Evolutionary conservation across 2,113 vertebrate species (phyloP).

Genomic region (Pseudorasbora parva): DNA sequence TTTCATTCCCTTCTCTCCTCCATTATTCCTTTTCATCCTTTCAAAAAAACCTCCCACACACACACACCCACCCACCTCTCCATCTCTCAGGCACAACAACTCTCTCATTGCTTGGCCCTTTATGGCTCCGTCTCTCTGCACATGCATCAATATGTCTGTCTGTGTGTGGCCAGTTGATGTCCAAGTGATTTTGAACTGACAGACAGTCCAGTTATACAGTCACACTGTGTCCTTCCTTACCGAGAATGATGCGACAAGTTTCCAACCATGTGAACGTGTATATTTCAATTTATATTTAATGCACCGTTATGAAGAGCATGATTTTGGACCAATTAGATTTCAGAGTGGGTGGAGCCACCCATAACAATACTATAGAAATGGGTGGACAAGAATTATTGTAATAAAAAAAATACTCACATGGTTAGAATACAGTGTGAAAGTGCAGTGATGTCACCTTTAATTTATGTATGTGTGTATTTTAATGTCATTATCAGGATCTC

Average conservation of each 20-base stretch:
- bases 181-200: not conserved
- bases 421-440: not conserved
- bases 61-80: slow-evolving; percentile 29
- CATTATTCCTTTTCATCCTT: slow-evolving; percentile 32
- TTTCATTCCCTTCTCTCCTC: slow-evolving; percentile 30
- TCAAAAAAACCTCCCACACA: not conserved
- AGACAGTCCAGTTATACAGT: not conserved
- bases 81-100: slow-evolving; percentile 19
- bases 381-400: too few species aligned
- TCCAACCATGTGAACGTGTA: not conserved
- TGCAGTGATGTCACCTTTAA: slow-evolving; percentile 22
- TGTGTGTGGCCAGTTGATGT: slow-evolving; percentile 19
- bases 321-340: not conserved
- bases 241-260: not conserved
- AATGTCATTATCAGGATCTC: not conserved
- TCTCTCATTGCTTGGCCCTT: slow-evolving; percentile 21
- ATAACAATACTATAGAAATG: not conserved
- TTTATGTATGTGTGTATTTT: not conserved
- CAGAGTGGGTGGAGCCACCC: not conserved
- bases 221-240: not conserved
- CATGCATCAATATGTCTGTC: slow-evolving; percentile 13
- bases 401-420: not conserved
- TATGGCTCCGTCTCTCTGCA: slow-evolving; percentile 3
- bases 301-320: not conserved
- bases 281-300: not conserved